Evolutionary conservation across 2,888 invertebrate genomes (phyloP).

Genomic region (Limnephilus auricula): DNA sequence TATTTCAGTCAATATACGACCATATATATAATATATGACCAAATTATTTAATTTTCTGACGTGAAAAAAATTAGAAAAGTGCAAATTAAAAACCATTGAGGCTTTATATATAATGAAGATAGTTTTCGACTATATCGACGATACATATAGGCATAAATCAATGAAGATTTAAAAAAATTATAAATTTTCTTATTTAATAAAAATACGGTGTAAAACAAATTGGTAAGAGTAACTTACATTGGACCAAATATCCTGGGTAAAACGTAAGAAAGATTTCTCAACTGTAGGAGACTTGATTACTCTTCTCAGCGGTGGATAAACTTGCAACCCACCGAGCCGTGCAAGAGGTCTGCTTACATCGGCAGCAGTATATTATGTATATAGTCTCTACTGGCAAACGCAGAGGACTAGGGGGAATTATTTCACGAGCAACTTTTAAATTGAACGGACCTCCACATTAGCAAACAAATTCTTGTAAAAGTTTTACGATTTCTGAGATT

Average conservation of each 20-base stretch:
- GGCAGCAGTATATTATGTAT: background rate
- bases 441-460: background rate
- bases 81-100: too few relatives aligned
- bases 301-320: slow-evolving; percentile 17
- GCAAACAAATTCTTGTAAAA: too few relatives aligned
- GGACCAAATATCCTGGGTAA: background rate
- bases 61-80: too few relatives aligned
- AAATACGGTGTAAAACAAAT: background rate
- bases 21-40: too few relatives aligned
- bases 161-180: too few relatives aligned
- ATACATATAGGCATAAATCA: too few relatives aligned
- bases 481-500: too few relatives aligned
- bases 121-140: too few relatives aligned
- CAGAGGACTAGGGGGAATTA: background rate
- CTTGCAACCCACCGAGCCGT: slow-evolving; percentile 29
- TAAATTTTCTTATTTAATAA: too few relatives aligned
- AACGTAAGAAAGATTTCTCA: background rate
- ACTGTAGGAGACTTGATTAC: background rate
- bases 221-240: background rate
- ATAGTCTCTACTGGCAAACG: background rate
- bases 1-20: too few relatives aligned
- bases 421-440: background rate
- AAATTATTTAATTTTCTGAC: too few relatives aligned
- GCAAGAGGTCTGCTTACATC: background rate
- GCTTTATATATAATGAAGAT: too few relatives aligned